phyloP scores from a whole-genome alignment of 2,113 vertebrate species.

The Mungos mungo region DNA sequence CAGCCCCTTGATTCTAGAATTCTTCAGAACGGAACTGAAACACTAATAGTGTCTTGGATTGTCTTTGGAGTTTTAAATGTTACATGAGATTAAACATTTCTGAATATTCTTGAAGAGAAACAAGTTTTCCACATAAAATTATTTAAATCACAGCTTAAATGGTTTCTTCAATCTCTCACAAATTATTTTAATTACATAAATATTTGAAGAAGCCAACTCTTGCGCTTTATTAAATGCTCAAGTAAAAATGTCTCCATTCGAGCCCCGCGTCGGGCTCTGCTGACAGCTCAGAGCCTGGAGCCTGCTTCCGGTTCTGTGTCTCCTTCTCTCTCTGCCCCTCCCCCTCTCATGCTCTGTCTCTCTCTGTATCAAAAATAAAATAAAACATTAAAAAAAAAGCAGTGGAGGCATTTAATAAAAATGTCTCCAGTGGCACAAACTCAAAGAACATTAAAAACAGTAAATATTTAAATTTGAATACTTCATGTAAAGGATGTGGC shows the following conservation, averaged over 20 bases:
- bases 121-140: constrained; percentile 6
- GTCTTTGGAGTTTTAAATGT: background rate
- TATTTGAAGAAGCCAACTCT: constrained; percentile 46
- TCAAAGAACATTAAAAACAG: background rate
- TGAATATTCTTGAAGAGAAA: constrained; percentile 21
- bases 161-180: constrained; percentile 9
- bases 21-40: constrained; percentile 10
- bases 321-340: too few relatives aligned
- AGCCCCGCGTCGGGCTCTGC: too few relatives aligned
- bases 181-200: constrained; percentile 24
- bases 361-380: too few relatives aligned
- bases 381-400: too few relatives aligned
- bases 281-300: too few relatives aligned
- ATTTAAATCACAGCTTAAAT: constrained; percentile 4
- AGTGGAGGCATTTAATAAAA: background rate
- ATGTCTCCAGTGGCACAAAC: constrained; percentile 15
- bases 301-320: too few relatives aligned
- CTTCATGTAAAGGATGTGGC: constrained; percentile 1
- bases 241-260: background rate
- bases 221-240: background rate
- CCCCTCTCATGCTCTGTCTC: too few relatives aligned
- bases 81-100: background rate
- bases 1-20: background rate
- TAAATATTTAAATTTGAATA: constrained; percentile 32
- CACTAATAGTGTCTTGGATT: background rate